These are phyloP conservation scores for Channallabes apus DNA, from an alignment of 2,797 vertebrate species.

Conservation along the genomic window DNA sequence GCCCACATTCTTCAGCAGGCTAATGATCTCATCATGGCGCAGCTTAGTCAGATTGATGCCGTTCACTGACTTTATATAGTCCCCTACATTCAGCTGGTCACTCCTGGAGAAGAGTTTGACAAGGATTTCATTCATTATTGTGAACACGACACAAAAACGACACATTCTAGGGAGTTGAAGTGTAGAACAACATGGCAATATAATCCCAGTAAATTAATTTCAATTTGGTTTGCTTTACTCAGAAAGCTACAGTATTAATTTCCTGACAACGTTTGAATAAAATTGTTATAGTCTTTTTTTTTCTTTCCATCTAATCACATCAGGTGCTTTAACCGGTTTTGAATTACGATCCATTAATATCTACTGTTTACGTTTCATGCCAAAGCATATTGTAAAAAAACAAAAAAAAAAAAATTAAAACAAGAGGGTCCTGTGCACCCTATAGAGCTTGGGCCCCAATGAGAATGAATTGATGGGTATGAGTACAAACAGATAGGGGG, in stretches of 20 bases:
- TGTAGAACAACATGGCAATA: neutral
- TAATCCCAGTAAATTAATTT: neutral
- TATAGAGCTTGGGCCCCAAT: no score
- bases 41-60: constrained; percentile 94
- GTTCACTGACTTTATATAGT: constrained; percentile 96
- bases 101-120: constrained; percentile 74
- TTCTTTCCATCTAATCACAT: no score
- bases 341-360: neutral
- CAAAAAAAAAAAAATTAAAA: neutral
- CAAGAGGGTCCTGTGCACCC: no score
- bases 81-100: constrained; percentile 92
- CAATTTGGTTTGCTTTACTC: constrained; percentile 8
- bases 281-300: neutral
- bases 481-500: neutral
- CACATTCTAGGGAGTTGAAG: neutral
- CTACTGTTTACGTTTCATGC: neutral
- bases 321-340: neutral
- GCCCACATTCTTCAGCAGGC: constrained; percentile 93
- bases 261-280: no score
- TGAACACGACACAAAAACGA: neutral
- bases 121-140: neutral
- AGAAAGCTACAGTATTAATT: neutral
- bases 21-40: constrained; percentile 95
- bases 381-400: neutral
- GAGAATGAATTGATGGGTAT: neutral